phyloP scores from a whole-genome alignment of 2,113 vertebrate species.

The Laticauda colubrina region DNA sequence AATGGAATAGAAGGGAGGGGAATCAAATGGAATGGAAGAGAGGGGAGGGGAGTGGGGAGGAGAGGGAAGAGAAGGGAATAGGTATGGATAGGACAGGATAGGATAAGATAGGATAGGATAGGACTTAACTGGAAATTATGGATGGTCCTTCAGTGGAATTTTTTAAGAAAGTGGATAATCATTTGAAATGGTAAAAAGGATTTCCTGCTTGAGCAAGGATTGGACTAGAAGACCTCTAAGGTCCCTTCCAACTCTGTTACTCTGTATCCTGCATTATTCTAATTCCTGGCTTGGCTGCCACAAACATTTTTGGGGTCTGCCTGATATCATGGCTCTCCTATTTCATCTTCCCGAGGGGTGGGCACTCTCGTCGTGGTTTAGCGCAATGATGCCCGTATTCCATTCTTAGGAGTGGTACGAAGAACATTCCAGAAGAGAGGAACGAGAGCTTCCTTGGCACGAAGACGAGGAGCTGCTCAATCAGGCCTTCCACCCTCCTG shows the following conservation, averaged over 20 bases:
- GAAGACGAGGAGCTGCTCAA: conserved; percentile 58
- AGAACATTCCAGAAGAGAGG: conserved; percentile 81
- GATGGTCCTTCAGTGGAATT: too few species aligned
- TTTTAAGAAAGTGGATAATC: too few species aligned
- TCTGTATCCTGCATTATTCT: neutral
- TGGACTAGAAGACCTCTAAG: neutral
- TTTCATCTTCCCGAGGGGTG: neutral
- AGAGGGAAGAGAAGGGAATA: too few species aligned
- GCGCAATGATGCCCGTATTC: neutral
- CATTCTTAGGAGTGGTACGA: conserved; percentile 87
- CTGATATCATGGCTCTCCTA: neutral
- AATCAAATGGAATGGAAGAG: too few species aligned
- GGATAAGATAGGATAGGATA: too few species aligned
- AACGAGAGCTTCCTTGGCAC: conserved; percentile 58
- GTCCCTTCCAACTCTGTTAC: neutral
- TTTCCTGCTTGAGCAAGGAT: neutral
- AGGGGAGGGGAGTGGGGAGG: too few species aligned
- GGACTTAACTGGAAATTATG: too few species aligned
- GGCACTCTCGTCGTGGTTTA: neutral
- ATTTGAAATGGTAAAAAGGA: neutral
- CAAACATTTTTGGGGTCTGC: neutral
- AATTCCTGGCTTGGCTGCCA: neutral
- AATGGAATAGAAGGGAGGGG: too few species aligned
- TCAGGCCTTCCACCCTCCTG: conserved; percentile 44
- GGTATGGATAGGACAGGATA: too few species aligned